Evolutionary conservation across 2,888 invertebrate species (phyloP), one percentile per base, ranked within the genome.

Genomic region (Cartodere bifasciata): DNA sequence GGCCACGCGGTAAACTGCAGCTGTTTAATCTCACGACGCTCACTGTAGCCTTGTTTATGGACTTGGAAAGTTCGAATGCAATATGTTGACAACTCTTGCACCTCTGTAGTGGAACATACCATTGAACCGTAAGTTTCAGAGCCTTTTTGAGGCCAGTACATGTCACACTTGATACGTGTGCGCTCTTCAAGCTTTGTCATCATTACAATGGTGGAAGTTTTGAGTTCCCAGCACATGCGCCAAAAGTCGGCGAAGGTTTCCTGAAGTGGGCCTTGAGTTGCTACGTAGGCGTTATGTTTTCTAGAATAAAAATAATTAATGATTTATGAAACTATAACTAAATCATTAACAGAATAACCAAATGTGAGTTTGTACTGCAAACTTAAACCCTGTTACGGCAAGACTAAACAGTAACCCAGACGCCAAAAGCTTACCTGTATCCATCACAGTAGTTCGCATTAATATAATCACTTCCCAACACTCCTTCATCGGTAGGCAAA

Each of bases 371-470:
- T n/a, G n/a, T n/a, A n/a, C n/a, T n/a, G n/a, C n/a, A n/a, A n/a
- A n/a, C n/a, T n/a, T n/a, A n/a, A n/a, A n/a, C n/a, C n/a, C n/a
- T n/a, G n/a, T n/a, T n/a, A n/a, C n/a, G n/a, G n/a, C n/a, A n/a
- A n/a, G n/a, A n/a, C n/a, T n/a, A n/a, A n/a, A n/a, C n/a, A n/a
- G n/a, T n/a, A n/a, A n/a, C n/a, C n/a, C n/a, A n/a, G n/a, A n/a
- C n/a, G n/a, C n/a, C n/a, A n/a, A n/a, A n/a, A n/a, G n/a, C n/a
- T n/a, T n/a, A n/a, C n/a, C n/a, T 72, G 60, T 98, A 99, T 7
- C 98, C 98, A 62, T 98, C 98, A 62, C 97, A 95, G 60, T 92
- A 98, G 64, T 98, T 99, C 31, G 97, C 92, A 61, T 98, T 98
- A 47, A 98, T 94, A 58, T 99, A 99, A 59, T 98, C 97, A 43